These are phyloP conservation scores for Hermatobates lingyangjiaoensis DNA, from an alignment of 1,140 invertebrate genomes.

Conservation along the genomic window DNA sequence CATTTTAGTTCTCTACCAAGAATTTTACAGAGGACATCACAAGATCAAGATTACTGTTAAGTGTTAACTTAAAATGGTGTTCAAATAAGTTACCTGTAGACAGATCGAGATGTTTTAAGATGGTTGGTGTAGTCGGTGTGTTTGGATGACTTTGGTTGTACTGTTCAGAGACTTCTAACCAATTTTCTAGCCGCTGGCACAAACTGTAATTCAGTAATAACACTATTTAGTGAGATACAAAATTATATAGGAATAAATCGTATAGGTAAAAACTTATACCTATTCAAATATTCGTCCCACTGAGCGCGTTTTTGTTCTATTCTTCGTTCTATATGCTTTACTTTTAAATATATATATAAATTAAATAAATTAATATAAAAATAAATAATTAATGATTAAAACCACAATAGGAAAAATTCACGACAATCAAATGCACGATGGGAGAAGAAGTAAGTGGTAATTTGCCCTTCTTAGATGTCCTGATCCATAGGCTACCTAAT, in stretches of 20 bases:
- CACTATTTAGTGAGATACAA: not conserved
- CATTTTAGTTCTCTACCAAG: no score
- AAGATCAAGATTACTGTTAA: no score
- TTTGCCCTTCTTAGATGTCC: no score
- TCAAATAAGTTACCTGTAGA: slow-evolving; percentile 21
- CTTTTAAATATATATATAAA: not conserved
- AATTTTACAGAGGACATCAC: no score
- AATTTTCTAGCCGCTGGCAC: slow-evolving; percentile 42
- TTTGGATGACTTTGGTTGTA: slow-evolving; percentile 32
- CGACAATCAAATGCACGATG: no score
- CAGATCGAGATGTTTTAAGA: slow-evolving; percentile 31
- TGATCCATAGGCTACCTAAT: no score
- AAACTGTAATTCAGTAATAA: slow-evolving; percentile 24
- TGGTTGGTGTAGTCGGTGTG: slow-evolving; percentile 34
- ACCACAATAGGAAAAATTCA: no score
- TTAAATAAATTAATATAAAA: not conserved
- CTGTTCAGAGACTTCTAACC: slow-evolving; percentile 45
- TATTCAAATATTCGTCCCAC: not conserved
- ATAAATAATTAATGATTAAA: not conserved
- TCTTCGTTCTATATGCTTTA: no score
- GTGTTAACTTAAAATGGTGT: not conserved
- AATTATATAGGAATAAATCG: not conserved
- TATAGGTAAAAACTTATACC: not conserved
- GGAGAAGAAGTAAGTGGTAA: no score
- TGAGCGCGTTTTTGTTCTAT: not conserved